Evolutionary conservation across 2,113 vertebrate genomes (phyloP).

Genomic region (Oxyruncus cristatus): DNA sequence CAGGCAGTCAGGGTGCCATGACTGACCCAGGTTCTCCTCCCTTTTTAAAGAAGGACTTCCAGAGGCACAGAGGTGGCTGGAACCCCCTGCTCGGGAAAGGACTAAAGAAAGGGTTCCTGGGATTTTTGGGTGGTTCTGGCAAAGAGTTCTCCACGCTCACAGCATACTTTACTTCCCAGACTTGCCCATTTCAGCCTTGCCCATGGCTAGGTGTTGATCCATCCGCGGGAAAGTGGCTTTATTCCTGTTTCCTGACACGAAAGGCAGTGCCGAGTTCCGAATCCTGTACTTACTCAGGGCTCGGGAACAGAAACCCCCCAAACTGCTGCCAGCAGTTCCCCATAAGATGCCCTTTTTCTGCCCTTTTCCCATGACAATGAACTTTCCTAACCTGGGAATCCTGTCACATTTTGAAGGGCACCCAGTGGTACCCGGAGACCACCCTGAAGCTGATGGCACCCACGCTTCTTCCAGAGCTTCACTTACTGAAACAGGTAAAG

Average conservation of each 20-base stretch:
- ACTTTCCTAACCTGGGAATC: not conserved
- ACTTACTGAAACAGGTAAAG: slow-evolving; percentile 90
- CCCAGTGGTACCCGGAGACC: slow-evolving; percentile 92
- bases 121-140: not conserved
- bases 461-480: slow-evolving; percentile 92
- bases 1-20: not conserved
- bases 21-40: not conserved
- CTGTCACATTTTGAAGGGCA: slow-evolving; percentile 76
- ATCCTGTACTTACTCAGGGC: not conserved
- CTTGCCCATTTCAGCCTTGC: not conserved
- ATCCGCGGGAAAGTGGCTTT: not conserved
- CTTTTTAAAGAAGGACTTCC: not conserved
- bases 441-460: slow-evolving; percentile 96
- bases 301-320: not conserved
- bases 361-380: not conserved
- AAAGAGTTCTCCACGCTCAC: not conserved
- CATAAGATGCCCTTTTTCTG: not conserved
- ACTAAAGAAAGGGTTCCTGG: not conserved
- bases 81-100: not conserved
- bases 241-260: not conserved
- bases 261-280: not conserved
- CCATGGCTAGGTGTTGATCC: not conserved
- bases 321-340: not conserved
- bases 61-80: not conserved
- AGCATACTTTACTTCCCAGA: not conserved